Conservation (phyloP, 2,113 vertebrate genomes). For the Motacilla alba region DNA sequence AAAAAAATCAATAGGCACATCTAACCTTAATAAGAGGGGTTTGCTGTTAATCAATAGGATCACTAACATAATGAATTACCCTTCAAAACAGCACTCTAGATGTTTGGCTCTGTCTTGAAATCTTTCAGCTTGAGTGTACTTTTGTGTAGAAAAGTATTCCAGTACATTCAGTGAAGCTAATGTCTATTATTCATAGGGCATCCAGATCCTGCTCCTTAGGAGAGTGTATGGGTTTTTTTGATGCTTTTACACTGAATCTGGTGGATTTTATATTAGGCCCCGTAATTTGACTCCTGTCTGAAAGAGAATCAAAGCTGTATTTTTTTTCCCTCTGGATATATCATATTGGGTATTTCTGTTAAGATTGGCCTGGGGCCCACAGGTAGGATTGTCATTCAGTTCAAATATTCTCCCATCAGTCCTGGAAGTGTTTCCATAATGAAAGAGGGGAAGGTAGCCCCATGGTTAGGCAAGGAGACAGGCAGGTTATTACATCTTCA, state of each 20-base stretch:
- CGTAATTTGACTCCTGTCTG: background rate
- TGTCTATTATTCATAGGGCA: background rate
- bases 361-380: background rate
- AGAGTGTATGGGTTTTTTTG: background rate
- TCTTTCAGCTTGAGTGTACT: background rate
- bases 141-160: background rate
- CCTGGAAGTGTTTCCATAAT: background rate
- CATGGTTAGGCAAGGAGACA: background rate
- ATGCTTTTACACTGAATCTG: background rate
- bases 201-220: background rate
- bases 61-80: background rate
- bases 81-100: background rate
- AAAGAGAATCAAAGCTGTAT: background rate
- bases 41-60: slow-evolving; percentile 33
- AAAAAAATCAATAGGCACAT: slow-evolving; percentile 27
- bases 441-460: background rate
- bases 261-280: background rate
- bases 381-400: background rate
- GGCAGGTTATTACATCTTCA: background rate
- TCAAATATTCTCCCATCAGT: background rate
- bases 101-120: background rate
- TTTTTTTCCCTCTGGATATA: background rate
- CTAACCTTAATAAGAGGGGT: slow-evolving; percentile 6
- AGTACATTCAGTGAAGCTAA: background rate
- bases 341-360: background rate